Percentiles rank a stretch among this genome's conserved stretches.
Evolutionary conservation across 2,113 vertebrate species (phyloP).

Genomic region (Antigone vipio): DNA sequence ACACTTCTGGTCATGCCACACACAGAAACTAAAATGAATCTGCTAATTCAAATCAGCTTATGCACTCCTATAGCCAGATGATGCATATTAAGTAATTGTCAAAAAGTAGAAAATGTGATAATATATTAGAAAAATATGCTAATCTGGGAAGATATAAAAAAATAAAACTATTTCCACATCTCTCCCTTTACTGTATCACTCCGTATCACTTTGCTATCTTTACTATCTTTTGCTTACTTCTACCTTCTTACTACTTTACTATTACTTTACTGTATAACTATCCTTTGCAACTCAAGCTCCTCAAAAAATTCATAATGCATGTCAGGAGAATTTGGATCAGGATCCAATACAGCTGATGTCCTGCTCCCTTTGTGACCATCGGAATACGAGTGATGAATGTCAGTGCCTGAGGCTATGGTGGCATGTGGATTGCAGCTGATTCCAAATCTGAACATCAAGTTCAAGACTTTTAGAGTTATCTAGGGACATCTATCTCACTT

Average conservation of each 20-base stretch:
- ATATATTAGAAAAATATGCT: neutral
- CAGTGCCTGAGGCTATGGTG: neutral
- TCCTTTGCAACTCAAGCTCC: neutral
- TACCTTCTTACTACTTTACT: neutral
- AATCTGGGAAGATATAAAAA: neutral
- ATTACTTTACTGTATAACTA: neutral
- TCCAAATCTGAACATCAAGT: neutral
- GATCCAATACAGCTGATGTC: neutral
- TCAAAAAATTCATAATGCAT: neutral
- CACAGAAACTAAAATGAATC: neutral
- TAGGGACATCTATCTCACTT: neutral
- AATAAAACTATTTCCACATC: neutral
- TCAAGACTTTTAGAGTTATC: neutral
- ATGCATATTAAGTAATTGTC: neutral
- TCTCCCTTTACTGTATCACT: neutral
- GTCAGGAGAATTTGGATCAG: neutral
- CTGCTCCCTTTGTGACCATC: neutral
- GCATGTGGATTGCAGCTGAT: neutral
- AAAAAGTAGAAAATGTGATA: neutral
- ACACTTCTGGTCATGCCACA: neutral
- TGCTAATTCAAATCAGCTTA: neutral
- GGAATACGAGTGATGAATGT: neutral
- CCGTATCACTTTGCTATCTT: neutral
- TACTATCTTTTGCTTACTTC: neutral
- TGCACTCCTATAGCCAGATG: neutral